Conservation (phyloP, 1,140 invertebrate genomes). For the Drosophila micromelanica region DNA sequence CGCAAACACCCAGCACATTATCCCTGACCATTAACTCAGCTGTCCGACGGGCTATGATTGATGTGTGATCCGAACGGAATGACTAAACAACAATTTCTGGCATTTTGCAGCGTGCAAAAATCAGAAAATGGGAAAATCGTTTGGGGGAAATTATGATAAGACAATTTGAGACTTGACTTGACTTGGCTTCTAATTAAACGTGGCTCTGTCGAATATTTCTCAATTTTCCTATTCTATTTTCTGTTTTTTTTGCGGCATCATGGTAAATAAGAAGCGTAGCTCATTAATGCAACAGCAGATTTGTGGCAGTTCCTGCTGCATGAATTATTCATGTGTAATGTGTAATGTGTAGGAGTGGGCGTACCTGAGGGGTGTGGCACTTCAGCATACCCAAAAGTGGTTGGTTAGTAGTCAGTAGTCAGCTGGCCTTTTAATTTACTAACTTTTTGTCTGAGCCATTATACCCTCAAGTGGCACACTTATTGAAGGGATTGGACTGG, state of each 20-base stretch:
- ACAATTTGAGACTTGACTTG: conserved; percentile 65
- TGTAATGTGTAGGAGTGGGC: conserved; percentile 21
- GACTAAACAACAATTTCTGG: conserved; percentile 72
- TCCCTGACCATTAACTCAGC: conserved; percentile 69
- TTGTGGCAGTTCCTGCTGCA: conserved; percentile 39
- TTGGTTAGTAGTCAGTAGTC: conserved; percentile 3
- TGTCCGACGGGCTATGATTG: conserved; percentile 69
- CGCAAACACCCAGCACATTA: conserved; percentile 78
- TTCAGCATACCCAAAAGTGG: conserved; percentile 10
- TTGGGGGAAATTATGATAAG: conserved; percentile 70
- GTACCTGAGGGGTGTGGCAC: conserved; percentile 39
- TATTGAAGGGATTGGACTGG: conserved; percentile 22
- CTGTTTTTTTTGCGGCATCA: conserved; percentile 69
- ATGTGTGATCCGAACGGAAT: conserved; percentile 51
- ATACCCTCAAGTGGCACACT: conserved; percentile 68
- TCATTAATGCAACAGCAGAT: conserved; percentile 68
- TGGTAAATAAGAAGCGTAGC: conserved; percentile 77
- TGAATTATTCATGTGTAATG: conserved; percentile 73
- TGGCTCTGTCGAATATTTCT: conserved; percentile 36
- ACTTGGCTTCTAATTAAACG: conserved; percentile 71
- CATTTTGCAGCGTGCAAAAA: conserved; percentile 62
- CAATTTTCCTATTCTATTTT: conserved; percentile 22
- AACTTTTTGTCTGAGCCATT: conserved; percentile 20
- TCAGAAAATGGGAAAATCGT: conserved; percentile 47
- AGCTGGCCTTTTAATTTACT: conserved; percentile 61